Base-by-base conservation (phyloP, 2,113 vertebrate species). In the Phodopus roborovskii region DNA sequence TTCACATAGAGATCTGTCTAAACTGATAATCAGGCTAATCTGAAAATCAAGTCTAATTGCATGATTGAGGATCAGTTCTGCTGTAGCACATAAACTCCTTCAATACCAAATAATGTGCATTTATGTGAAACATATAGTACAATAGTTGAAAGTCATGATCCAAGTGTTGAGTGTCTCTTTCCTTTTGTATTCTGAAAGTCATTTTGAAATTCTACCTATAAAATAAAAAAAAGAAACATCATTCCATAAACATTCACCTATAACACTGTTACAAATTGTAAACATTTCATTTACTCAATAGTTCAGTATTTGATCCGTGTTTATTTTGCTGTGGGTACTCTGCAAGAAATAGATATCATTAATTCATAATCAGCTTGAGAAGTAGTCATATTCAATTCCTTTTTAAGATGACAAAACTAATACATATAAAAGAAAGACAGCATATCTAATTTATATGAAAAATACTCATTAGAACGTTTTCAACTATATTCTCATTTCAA, bases 1-100 rank as follows among this genome's bases (percentile, higher is more conserved):
- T 71, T 95, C 22, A 24, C 88, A 77, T 33, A 56, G 5, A 42
- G 17, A 71, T 62, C 62, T n/a, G 68, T 85, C 56, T 66, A 93
- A 88, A 81, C 15, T 66, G 73, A 74, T 5, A 1, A 87, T 84
- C 30, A 42, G 45, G 71, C 70, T 81, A 90, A 88, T 71, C 22
- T 81, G 74, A 92, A 6, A 48, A 62, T 91, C n/a, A 87, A 12
- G 4, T 84, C 24, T 89, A 94, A 91, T 45, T 94, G n/a, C 48
- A 60, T 78, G 68, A 94, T 96, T 26, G 28, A 74, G 92, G 45
- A 30, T 84, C 45, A 92, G 58, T 39, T 90, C 74, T 94, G 5
- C 85, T 87, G 6, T 16, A 50, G 17, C 62, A 93, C 2, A 19
- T 53, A 89, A 89, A 70, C 28, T 79, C 64, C 28, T 95, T 75